Conservation (phyloP, 2,888 invertebrate species). For the Ctena decussata region DNA sequence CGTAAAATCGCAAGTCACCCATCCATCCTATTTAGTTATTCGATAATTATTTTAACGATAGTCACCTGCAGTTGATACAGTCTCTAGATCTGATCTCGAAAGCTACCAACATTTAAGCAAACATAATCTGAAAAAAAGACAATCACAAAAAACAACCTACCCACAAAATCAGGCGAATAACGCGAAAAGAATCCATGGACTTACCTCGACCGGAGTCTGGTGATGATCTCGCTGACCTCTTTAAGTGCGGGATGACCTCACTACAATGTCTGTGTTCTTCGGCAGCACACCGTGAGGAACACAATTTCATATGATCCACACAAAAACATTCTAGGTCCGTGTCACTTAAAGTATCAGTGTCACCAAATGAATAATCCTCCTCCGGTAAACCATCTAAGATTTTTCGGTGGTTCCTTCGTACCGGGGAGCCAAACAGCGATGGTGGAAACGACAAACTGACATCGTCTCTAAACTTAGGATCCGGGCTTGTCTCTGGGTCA, state of each 20-base stretch:
- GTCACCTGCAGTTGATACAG: too few species aligned
- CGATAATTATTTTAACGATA: too few species aligned
- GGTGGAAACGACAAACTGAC: background rate
- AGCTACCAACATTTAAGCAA: too few species aligned
- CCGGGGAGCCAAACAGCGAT: background rate
- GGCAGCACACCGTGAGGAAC: constrained; percentile 26
- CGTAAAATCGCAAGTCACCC: too few species aligned
- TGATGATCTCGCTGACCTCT: background rate
- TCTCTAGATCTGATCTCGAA: too few species aligned
- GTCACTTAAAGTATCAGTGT: constrained; percentile 26
- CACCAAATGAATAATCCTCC: background rate
- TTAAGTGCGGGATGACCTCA: background rate
- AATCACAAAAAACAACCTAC: too few species aligned
- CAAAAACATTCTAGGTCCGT: constrained; percentile 42
- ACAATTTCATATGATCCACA: constrained; percentile 57
- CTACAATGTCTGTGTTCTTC: constrained; percentile 27
- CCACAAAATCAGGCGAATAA: too few species aligned
- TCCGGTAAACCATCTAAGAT: background rate
- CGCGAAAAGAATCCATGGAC: too few species aligned
- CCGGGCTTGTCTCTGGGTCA: background rate
- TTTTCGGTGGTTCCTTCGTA: background rate
- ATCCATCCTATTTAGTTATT: too few species aligned
- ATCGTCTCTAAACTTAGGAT: background rate
- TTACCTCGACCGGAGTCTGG: constrained; percentile 17
- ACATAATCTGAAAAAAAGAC: too few species aligned